These are phyloP conservation scores for Aphodius granarius DNA, from an alignment of 2,888 invertebrate genomes.

Conservation along the genomic window DNA sequence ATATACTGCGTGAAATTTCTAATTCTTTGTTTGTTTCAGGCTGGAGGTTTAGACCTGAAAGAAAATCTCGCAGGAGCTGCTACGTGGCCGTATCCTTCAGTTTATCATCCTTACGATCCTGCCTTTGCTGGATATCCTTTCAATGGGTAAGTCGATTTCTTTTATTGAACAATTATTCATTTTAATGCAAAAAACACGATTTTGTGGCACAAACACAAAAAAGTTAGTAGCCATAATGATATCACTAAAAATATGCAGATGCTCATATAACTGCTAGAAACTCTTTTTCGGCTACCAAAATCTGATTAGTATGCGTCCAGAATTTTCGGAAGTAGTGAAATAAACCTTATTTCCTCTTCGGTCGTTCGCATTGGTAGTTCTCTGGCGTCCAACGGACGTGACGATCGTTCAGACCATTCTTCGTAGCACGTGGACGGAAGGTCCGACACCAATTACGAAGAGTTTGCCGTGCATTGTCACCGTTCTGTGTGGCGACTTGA, in stretches of 20 bases:
- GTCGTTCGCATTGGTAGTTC: neutral
- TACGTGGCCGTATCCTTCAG: slow-evolving; percentile 88
- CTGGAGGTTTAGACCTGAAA: slow-evolving; percentile 83
- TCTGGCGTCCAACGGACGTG: neutral
- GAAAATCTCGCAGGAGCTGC: slow-evolving; percentile 84
- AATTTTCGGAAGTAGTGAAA: neutral
- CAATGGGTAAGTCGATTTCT: slow-evolving; percentile 76
- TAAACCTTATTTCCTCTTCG: neutral
- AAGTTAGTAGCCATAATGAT: neutral
- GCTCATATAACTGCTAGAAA: too few relatives aligned
- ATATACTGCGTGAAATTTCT: neutral
- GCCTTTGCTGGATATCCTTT: slow-evolving; percentile 93
- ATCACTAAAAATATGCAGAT: slow-evolving; percentile 2
- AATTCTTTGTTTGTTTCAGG: slow-evolving; percentile 58
- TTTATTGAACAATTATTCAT: neutral
- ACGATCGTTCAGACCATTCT: slow-evolving; percentile 6
- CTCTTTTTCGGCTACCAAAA: too few relatives aligned
- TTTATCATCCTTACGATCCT: slow-evolving; percentile 93
- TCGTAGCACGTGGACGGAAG: slow-evolving; percentile 49
- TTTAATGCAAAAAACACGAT: too few relatives aligned
- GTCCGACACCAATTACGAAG: slow-evolving; percentile 47
- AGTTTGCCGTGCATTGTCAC: slow-evolving; percentile 2
- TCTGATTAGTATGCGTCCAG: neutral
- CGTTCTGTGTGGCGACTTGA: neutral
- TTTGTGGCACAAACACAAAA: too few relatives aligned